A percentile compares a stretch with the other conserved stretches of the same genome.
phyloP scores from a whole-genome alignment of 2,113 vertebrate genomes.

The Macquaria australasica region DNA sequence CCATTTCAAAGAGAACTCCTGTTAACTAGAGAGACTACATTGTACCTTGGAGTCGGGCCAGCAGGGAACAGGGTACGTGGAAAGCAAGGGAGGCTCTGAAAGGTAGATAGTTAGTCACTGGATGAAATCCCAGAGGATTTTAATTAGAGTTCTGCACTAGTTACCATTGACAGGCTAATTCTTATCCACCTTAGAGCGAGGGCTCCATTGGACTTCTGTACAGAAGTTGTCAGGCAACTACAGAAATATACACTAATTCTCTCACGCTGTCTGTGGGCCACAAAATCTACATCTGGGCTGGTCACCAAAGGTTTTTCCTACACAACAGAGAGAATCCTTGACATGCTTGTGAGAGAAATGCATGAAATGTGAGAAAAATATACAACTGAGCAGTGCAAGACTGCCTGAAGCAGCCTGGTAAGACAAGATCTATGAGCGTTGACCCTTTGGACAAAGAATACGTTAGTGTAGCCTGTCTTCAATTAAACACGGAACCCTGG shows the following conservation, averaged over 20 bases:
- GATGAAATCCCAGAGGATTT: background rate
- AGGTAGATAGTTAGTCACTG: background rate
- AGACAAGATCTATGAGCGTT: background rate
- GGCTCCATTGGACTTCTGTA: background rate
- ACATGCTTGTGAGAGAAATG: background rate
- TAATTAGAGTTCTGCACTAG: slow-evolving; percentile 25
- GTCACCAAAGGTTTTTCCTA: background rate
- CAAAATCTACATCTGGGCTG: slow-evolving; percentile 15
- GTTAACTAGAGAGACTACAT: slow-evolving; percentile 36
- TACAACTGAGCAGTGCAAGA: background rate
- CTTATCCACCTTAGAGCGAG: background rate
- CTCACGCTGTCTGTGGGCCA: background rate
- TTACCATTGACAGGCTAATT: slow-evolving; percentile 16
- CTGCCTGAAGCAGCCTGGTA: background rate
- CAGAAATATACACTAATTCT: background rate
- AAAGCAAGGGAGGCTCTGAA: slow-evolving; percentile 9
- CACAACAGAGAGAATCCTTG: background rate
- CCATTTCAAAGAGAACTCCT: slow-evolving; percentile 39
- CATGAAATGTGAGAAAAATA: background rate
- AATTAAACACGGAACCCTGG: slow-evolving; percentile 21
- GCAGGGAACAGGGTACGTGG: background rate
- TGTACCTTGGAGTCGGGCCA: slow-evolving; percentile 35
- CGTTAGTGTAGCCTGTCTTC: slow-evolving; percentile 4
- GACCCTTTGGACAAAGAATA: slow-evolving; percentile 8
- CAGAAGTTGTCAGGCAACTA: background rate